phyloP scores from a whole-genome alignment of 1,140 invertebrate genomes.

The Andricus grossulariae region DNA sequence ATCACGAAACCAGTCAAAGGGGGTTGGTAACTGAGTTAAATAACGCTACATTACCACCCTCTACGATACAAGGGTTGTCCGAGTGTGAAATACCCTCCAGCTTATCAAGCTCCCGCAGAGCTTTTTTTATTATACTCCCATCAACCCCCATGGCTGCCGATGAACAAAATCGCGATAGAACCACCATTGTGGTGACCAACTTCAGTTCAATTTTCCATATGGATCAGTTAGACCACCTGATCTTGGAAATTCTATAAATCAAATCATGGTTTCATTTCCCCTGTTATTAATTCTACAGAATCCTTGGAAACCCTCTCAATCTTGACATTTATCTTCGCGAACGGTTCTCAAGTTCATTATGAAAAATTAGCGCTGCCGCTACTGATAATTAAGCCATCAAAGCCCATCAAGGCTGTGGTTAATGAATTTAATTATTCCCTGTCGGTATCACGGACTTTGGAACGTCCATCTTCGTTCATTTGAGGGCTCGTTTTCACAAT shows the following conservation, averaged over 20 bases:
- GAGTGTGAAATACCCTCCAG: conserved; percentile 75
- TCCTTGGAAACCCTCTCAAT: neutral
- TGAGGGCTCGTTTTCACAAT: conserved; percentile 16
- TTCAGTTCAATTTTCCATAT: neutral
- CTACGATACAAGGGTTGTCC: conserved; percentile 66
- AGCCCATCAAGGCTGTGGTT: conserved; percentile 4
- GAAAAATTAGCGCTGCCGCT: neutral
- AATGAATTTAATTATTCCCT: conserved; percentile 54
- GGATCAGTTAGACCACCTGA: too few relatives aligned
- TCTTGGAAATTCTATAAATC: too few relatives aligned
- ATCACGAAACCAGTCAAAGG: conserved; percentile 46
- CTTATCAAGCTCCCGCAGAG: conserved; percentile 70
- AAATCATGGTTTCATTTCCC: too few relatives aligned
- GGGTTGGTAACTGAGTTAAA: conserved; percentile 73
- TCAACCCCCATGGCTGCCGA: conserved; percentile 50
- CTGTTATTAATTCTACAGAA: too few relatives aligned
- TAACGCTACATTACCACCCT: conserved; percentile 74
- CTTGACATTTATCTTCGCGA: neutral
- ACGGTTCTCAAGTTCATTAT: conserved; percentile 6
- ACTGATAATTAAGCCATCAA: conserved; percentile 13
- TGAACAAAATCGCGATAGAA: conserved; percentile 30
- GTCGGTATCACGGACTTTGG: neutral
- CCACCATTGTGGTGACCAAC: conserved; percentile 23
- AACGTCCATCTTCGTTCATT: conserved; percentile 13
- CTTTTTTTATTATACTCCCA: conserved; percentile 63